Base-by-base conservation (phyloP, 2,888 invertebrate genomes). In the Drosophila pegasa region DNA sequence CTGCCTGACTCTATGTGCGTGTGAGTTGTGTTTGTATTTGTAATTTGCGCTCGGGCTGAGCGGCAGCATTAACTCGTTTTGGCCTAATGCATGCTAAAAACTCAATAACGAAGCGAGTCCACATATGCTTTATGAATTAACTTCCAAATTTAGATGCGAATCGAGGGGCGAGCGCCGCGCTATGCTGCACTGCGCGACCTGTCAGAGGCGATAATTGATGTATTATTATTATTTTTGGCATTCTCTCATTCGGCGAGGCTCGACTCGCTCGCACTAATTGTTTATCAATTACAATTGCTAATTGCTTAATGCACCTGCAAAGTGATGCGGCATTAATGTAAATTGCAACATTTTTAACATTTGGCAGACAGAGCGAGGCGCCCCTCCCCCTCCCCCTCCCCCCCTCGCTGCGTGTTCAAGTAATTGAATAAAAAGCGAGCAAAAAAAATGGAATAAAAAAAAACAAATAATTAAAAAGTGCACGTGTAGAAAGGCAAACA, bases 231-330 rank as follows among this genome's bases (percentile, higher is more conserved):
- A 33, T 31, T 37, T 50, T 16, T 37, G 25, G 2, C 7, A 12
- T 37, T 4, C 4, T 51, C 16, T 12, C 50, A n/a, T 20, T 31
- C 40, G 35, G 33, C 27, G 14, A 0, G 5, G 10, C 56, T 65
- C 51, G 33, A 31, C 69, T 37, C 69, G 48, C 75, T 69, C 8
- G 66, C 71, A 50, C 82, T 78, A 83, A 83, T 83, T 88, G 83
- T 79, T 88, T 79, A 86, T 83, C 88, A 83, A 83, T 88, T 83
- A 79, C 71, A 78, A 60, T 73, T 88, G 79, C 73, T 86, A 86
- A 83, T 88, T 88, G 74, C 69, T 82, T 79, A 83, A 83, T 88
- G 68, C 80, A 65, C 52, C 67, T 57, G 73, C 67, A 72, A 74
- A 71, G 72, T 71, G 81, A 65, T 56, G 74, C 54, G 55, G 56